Base-by-base conservation (phyloP, 2,888 invertebrate genomes). In the Schrankia costaestrigalis region DNA sequence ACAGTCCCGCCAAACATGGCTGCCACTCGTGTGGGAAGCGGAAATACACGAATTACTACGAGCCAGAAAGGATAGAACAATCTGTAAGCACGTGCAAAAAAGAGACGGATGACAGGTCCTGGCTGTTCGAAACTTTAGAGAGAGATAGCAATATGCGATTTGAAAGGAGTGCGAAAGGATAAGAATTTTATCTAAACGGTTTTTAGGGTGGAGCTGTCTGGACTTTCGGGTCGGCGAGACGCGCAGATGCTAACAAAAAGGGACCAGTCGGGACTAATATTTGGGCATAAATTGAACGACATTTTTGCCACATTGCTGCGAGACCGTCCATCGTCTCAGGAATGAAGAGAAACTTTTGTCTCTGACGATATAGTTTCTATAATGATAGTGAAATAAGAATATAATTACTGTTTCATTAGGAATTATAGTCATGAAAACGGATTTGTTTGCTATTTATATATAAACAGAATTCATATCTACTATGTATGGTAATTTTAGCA, bases 161-260 rank as follows among this genome's bases (percentile, higher is more conserved):
- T 72, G 73, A 72, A 69, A 61, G 54, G 70, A 57, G 86, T 72
- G 80, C 63, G 80, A 86, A 76, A 66, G 82, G 73, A 72, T 75
- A 77, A 67, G 76, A 78, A 74, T 69, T 66, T 68, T 62, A 64
- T 71, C 73, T 80, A 83, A 85, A 82, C 79, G 73, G 80, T 84
- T 85, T 82, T 84, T 83, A 85, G 87, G 87, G 87, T 86, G 87
- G 87, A 86, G 87, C 81, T 81, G 86, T 85, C 84, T 85, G 84
- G 84, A 82, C 67, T 77, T 75, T 78, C 63, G 77, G 75, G 71
- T 62, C 70, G 74, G 66, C 67, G 69, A 71, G 72, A 69, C 73
- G 75, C 76, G 85, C 86, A 86, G 85, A 86, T 87, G 86, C 77
- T 66, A 78, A 82, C 83, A 85, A 84, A 85, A 86, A 86, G 84